Evolutionary conservation across 1,140 invertebrate species (phyloP).

Genomic region (Rhizoglyphus robini): DNA sequence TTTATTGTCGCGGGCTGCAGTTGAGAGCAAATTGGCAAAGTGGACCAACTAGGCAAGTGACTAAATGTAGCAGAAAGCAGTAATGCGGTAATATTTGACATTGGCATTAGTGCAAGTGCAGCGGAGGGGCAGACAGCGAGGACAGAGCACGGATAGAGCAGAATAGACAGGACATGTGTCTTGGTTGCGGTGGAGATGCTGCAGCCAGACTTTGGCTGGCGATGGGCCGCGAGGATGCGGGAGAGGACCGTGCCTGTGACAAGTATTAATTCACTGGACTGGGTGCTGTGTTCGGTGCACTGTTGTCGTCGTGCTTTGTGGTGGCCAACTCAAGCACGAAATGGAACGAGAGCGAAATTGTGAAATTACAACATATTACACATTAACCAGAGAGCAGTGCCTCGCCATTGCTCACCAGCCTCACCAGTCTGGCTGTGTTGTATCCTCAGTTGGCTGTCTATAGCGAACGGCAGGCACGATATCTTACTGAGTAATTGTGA

Average conservation of each 20-base stretch:
- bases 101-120: background rate
- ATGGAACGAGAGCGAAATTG: slow-evolving; percentile 1
- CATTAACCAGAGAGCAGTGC: background rate
- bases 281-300: background rate
- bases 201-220: background rate
- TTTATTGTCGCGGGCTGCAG: background rate
- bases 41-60: background rate
- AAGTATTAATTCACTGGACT: slow-evolving; percentile 9
- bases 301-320: background rate
- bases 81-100: slow-evolving; percentile 15
- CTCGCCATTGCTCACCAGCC: background rate
- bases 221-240: slow-evolving; percentile 11
- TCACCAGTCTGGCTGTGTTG: background rate
- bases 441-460: background rate
- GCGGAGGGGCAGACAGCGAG: background rate
- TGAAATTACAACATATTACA: slow-evolving; percentile 6
- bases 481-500: background rate
- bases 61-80: slow-evolving; percentile 1
- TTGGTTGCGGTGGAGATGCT: background rate
- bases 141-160: background rate
- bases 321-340: slow-evolving; percentile 10
- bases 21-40: background rate
- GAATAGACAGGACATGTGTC: slow-evolving; percentile 2
- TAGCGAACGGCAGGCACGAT: background rate
- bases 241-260: background rate